These are phyloP conservation scores for Myxocyprinus asiaticus DNA, from an alignment of 2,113 vertebrate species.

Conservation along the genomic window DNA sequence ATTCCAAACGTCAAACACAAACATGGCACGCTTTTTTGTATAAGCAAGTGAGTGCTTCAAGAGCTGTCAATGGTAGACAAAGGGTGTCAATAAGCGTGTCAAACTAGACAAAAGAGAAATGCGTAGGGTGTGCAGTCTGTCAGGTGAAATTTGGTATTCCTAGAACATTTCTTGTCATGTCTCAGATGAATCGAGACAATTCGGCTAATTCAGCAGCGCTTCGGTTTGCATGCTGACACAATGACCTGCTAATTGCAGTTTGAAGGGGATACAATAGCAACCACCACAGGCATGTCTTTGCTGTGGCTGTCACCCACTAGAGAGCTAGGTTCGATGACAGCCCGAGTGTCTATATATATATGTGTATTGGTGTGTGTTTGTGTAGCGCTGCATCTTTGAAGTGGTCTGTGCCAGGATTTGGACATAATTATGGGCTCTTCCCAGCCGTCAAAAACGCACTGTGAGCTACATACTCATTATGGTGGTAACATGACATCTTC, in stretches of 20 bases:
- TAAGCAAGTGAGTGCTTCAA: conserved; percentile 38
- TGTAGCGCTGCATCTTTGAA: conserved; percentile 63
- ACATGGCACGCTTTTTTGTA: conserved; percentile 30
- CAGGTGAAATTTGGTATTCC: conserved; percentile 42
- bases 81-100: conserved; percentile 46
- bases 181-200: conserved; percentile 58
- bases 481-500: conserved; percentile 71
- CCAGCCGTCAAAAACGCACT: conserved; percentile 73
- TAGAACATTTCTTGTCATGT: conserved; percentile 45
- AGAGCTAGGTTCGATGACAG: conserved; percentile 61
- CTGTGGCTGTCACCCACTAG: conserved; percentile 65
- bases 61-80: conserved; percentile 48
- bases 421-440: conserved; percentile 76
- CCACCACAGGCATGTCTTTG: conserved; percentile 56
- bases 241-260: conserved; percentile 72
- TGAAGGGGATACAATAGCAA: conserved; percentile 60
- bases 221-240: conserved; percentile 67
- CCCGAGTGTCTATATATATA: conserved; percentile 57
- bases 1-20: conserved; percentile 28
- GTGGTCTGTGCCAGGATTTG: conserved; percentile 67
- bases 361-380: conserved; percentile 29
- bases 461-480: conserved; percentile 77
- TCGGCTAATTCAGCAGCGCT: conserved; percentile 59
- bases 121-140: conserved; percentile 35
- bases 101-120: conserved; percentile 40